Conservation (phyloP, 2,113 vertebrate genomes). For the Pelecanus crispus region DNA sequence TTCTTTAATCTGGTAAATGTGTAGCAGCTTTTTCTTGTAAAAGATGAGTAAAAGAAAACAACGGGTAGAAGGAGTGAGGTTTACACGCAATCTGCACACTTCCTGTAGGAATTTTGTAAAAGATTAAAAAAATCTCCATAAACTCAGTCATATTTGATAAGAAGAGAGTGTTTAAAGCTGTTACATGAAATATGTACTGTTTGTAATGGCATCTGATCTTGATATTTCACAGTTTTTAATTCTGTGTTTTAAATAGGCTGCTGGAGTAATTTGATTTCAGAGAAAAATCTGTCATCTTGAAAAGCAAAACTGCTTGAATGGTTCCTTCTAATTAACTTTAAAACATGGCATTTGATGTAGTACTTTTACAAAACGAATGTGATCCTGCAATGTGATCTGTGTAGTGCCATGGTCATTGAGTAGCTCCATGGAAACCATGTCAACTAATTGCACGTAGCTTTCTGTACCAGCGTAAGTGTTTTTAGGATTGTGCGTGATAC, state of each 20-base stretch:
- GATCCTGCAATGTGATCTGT: not conserved
- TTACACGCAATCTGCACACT: not conserved
- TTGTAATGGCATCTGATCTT: slow-evolving; percentile 8
- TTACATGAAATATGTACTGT: not conserved
- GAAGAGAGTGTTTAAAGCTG: not conserved
- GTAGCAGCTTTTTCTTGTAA: not conserved
- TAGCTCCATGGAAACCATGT: not conserved
- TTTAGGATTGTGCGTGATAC: not conserved
- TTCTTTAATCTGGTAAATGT: not conserved
- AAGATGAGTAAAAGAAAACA: not conserved
- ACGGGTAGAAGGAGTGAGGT: not conserved
- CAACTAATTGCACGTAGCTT: not conserved
- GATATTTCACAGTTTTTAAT: not conserved
- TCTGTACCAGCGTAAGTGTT: not conserved
- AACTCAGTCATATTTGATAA: not conserved
- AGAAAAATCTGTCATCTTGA: slow-evolving; percentile 25
- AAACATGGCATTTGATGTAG: slow-evolving; percentile 4
- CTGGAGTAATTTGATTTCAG: slow-evolving; percentile 16
- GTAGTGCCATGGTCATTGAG: not conserved
- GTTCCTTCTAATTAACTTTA: slow-evolving; percentile 33
- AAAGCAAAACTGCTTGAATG: slow-evolving; percentile 8
- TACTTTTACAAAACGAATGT: not conserved
- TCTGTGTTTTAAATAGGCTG: not conserved
- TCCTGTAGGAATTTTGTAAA: not conserved
- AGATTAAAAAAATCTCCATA: not conserved